phyloP scores from a whole-genome alignment of 2,888 invertebrate species.

The Patella caerulea region DNA sequence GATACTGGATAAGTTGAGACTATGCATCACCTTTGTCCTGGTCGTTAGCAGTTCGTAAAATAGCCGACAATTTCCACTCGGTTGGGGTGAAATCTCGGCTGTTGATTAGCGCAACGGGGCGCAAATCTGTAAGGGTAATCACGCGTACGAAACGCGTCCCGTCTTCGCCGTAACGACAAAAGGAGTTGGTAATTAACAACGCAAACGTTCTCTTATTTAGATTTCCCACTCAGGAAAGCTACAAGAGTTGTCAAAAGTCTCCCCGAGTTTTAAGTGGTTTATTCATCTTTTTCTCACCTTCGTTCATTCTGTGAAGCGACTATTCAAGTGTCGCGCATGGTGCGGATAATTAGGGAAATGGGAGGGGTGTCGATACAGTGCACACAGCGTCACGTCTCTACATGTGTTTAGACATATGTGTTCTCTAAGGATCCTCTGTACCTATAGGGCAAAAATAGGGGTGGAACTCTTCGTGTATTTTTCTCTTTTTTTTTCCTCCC shows the following conservation, averaged over 20 bases:
- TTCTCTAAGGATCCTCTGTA: no score
- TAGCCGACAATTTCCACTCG: slow-evolving; percentile 7
- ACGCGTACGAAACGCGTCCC: slow-evolving; percentile 12
- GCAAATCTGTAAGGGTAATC: slow-evolving; percentile 3
- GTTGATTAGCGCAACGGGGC: background rate
- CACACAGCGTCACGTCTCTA: background rate
- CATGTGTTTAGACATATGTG: background rate
- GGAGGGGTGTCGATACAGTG: background rate
- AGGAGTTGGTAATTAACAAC: slow-evolving; percentile 15
- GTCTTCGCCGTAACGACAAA: slow-evolving; percentile 14
- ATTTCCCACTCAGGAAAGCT: slow-evolving; percentile 8
- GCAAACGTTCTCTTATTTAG: slow-evolving; percentile 13
- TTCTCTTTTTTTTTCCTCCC: no score
- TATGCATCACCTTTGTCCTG: background rate
- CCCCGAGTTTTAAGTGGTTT: slow-evolving; percentile 7
- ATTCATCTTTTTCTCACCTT: slow-evolving; percentile 14
- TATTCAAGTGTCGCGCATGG: background rate
- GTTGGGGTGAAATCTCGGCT: background rate
- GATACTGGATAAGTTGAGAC: slow-evolving; percentile 1
- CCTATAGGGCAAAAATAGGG: no score
- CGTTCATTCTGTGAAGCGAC: slow-evolving; percentile 3
- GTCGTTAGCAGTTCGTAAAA: slow-evolving; percentile 3
- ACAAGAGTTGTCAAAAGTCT: slow-evolving; percentile 18
- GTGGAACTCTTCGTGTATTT: no score
- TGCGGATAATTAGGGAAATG: slow-evolving; percentile 4